Evolutionary conservation across 2,888 invertebrate species (phyloP).

Genomic region (Tetramorium bicarinatum): DNA sequence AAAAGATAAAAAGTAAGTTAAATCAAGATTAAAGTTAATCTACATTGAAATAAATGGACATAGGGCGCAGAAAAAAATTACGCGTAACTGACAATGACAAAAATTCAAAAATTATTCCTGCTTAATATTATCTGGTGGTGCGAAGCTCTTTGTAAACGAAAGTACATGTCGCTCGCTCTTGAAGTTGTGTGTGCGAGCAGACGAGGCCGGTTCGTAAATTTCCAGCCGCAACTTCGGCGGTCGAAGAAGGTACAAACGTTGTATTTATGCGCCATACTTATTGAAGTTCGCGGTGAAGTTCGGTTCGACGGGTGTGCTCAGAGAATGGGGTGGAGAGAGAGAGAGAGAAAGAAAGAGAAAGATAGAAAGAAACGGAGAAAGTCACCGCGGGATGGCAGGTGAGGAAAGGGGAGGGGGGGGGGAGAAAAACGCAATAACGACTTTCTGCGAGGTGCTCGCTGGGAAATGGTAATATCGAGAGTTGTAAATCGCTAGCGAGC

Average conservation of each 20-base stretch:
- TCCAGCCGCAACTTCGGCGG: slow-evolving; percentile 17
- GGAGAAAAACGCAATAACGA: slow-evolving; percentile 59
- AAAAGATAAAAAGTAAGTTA: no score
- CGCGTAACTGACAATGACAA: no score
- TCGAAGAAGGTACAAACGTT: slow-evolving; percentile 25
- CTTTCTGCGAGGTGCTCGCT: slow-evolving; percentile 29
- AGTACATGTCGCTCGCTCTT: background rate
- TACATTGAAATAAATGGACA: no score
- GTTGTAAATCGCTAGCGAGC: slow-evolving; percentile 51
- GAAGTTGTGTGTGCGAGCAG: background rate
- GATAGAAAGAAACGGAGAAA: background rate
- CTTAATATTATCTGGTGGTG: background rate
- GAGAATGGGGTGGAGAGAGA: background rate
- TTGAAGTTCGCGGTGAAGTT: slow-evolving; percentile 45
- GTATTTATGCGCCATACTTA: slow-evolving; percentile 44
- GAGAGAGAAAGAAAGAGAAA: background rate
- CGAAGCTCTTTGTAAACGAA: background rate
- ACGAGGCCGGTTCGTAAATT: slow-evolving; percentile 27
- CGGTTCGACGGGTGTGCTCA: slow-evolving; percentile 17
- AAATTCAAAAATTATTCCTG: background rate
- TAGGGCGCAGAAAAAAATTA: background rate
- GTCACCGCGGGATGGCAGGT: slow-evolving; percentile 10
- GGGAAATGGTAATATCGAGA: slow-evolving; percentile 54
- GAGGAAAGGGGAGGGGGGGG: background rate
- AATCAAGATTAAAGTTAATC: no score